Evolutionary conservation across 1,140 invertebrate genomes (phyloP), one percentile per base, ranked within the genome.

Genomic region (Copidosoma floridanum): DNA sequence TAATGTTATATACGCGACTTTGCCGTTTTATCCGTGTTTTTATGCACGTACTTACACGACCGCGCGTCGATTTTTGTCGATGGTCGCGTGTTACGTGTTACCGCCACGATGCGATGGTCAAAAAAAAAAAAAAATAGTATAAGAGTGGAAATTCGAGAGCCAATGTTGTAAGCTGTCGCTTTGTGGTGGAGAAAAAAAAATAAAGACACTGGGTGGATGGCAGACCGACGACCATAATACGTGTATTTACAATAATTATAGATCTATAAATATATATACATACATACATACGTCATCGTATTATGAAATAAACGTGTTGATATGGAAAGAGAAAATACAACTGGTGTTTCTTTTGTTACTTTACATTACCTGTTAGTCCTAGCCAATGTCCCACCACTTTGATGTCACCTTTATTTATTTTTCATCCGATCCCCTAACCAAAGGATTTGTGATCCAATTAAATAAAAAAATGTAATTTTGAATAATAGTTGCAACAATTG

Each of bases 231-330:
- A 76, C 69, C 70, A 77, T 76, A 8, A 70, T 74, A 75, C 68
- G 69, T 77, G 71, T 75, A 71, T 76, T 71, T 74, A 73, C 66
- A 69, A 74, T 72, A 75, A 73, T 72, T 63, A 68, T 73, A 73
- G 67, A 72, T 67, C 71, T 70, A 71, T 65, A 66, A 69, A 70
- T 71, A 72, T 69, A 65, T 62, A 60, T 50, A 47, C 65, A 41
- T 48, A 65, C 62, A 65, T 65, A 71, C 68, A 70, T 68, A 74
- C 68, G 67, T 69, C 70, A 73, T 69, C 68, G 65, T 76, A 75
- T 72, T 72, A 70, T 63, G 63, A 76, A 70, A 77, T 76, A 75
- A 77, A 76, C 69, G 70, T 77, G 75, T 77, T 77, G 72, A 69
- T 75, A 77, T 73, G 62, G 71, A 75, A 75, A 72, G 44, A 46